phyloP scores from a whole-genome alignment of 2,113 vertebrate species.

The Xiphophorus couchianus region DNA sequence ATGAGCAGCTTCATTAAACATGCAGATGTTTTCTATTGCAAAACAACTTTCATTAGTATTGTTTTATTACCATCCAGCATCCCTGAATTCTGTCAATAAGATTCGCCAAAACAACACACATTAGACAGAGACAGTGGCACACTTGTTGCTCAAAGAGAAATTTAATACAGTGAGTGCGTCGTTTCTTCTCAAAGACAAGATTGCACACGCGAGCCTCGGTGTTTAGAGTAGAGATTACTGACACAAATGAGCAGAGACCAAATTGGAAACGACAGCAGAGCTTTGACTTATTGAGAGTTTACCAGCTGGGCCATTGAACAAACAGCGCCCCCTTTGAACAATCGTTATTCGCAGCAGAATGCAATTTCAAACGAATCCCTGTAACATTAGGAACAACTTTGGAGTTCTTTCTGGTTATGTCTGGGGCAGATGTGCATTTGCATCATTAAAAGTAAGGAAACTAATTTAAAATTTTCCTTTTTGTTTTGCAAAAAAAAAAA shows the following conservation, averaged over 20 bases:
- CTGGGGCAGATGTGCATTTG: background rate
- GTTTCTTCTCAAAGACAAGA: constrained; percentile 23
- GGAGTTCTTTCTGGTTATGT: background rate
- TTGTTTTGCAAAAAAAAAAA: background rate
- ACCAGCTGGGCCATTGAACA: constrained; percentile 14
- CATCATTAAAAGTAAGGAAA: background rate
- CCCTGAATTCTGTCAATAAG: constrained; percentile 20
- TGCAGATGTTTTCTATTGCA: constrained; percentile 60
- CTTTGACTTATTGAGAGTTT: constrained; percentile 29
- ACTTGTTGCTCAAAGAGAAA: constrained; percentile 35
- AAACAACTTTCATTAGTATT: constrained; percentile 39
- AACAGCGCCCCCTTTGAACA: constrained; percentile 5
- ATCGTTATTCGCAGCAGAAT: constrained; percentile 21
- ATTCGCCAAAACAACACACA: constrained; percentile 11
- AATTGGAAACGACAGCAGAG: constrained; percentile 12
- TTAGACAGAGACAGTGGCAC: background rate
- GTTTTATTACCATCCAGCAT: constrained; percentile 36
- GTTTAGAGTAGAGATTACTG: constrained; percentile 21
- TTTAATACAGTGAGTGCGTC: constrained; percentile 10
- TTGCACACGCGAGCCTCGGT: background rate
- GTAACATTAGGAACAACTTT: constrained; percentile 17
- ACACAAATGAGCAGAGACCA: constrained; percentile 19
- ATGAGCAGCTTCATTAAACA: constrained; percentile 51
- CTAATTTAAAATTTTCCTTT: background rate
- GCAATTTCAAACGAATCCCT: constrained; percentile 30